Evolutionary conservation across 1,140 invertebrate species (phyloP), one percentile per base, ranked within the genome.

Genomic region (Ceratina calcarata): DNA sequence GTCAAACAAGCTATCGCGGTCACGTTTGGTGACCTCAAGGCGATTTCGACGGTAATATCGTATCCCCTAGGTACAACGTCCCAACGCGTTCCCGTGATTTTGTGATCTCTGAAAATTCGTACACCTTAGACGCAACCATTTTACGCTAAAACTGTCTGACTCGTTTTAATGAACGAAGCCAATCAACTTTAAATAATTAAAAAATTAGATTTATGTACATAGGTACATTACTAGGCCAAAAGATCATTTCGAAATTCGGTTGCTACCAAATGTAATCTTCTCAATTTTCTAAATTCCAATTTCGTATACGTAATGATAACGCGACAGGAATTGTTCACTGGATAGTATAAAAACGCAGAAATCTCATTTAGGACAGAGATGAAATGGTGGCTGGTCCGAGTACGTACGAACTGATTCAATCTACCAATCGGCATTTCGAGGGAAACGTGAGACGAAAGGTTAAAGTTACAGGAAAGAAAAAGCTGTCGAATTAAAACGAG

Each of bases 1-100:
- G 8, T 13, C 13, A 27, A 78, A 71, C 75, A 51, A 78, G n/a
- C 67, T 32, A 69, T 71, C 67, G 45, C 15, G 67, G 58, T 72
- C 76, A 64, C 69, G 32, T 64, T 72, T 20, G 12, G 49, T 45
- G 20, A 72, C 60, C 76, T n/a, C 69, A 49, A 72, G 68, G 51
- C 60, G 20, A 64, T 69, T 69, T 45, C 32, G 20, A 71, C 0
- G 3, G 7, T 18, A 18, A 4, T 37, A 49, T 37, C 49, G 8
- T 13, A 0, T 3, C 20, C 13, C 3, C n/a, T 13, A 2, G 8
- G 16, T n/a, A 2, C 18, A 20, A 27, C 12, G 37, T 16, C 3
- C 7, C 32, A 3, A 15, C 1, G 10, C 32, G 16, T 24, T 74
- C 55, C 18, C 12, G n/a, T 24, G 27, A 64, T 55, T 55, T 18